Conservation (phyloP, 2,888 invertebrate species). For the Enchytraeus crypticus region DNA sequence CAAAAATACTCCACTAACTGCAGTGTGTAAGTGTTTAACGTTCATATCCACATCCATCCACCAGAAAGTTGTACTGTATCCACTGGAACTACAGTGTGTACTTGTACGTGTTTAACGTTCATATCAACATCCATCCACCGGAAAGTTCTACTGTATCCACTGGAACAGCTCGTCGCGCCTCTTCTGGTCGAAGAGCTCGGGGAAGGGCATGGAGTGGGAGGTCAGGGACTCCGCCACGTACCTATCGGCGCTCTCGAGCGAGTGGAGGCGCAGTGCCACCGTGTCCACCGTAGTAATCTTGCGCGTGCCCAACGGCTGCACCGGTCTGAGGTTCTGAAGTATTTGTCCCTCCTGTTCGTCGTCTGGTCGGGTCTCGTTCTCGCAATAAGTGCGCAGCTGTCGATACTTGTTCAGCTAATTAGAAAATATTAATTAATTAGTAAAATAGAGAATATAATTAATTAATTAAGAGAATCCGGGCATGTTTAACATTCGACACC, state of each 20-base stretch:
- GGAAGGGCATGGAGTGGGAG: slow-evolving; percentile 13
- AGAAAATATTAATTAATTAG: too few species aligned
- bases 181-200: slow-evolving; percentile 17
- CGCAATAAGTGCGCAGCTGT: slow-evolving; percentile 11
- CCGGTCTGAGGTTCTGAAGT: slow-evolving; percentile 5
- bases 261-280: not conserved
- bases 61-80: too few species aligned
- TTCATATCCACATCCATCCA: too few species aligned
- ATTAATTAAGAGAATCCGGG: too few species aligned
- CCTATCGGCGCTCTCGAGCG: slow-evolving; percentile 8
- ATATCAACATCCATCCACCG: too few species aligned
- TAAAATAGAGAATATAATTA: too few species aligned
- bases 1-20: too few species aligned
- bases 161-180: slow-evolving; percentile 15
- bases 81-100: too few species aligned
- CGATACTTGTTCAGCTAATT: slow-evolving; percentile 14
- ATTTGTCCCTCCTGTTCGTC: slow-evolving; percentile 15
- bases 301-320: slow-evolving; percentile 17
- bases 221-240: slow-evolving; percentile 9
- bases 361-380: slow-evolving; percentile 11
- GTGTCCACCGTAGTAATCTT: slow-evolving; percentile 12
- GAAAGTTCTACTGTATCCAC: slow-evolving; percentile 16
- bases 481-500: too few species aligned
- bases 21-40: too few species aligned
- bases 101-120: too few species aligned